Evolutionary conservation across 2,113 vertebrate genomes (phyloP), one percentile per base, ranked within the genome.

Genomic region (Cebidichthys violaceus): DNA sequence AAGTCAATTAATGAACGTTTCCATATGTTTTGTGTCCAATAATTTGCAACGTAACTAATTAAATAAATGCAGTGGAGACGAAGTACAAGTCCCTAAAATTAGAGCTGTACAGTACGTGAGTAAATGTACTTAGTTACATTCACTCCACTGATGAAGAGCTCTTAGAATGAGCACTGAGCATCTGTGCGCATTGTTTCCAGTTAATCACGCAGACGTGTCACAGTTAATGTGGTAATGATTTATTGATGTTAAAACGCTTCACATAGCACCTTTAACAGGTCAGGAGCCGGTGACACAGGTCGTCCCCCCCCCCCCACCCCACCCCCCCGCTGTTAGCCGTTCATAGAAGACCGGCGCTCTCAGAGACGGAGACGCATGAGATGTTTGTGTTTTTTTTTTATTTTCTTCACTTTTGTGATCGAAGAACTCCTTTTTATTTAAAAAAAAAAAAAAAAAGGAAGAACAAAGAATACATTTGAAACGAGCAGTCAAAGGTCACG

Each of bases 211-310:
- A 69, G 35, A 61, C 59, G 29, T 39, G 4, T 73, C 31, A 70
- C 15, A 11, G 2, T 66, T 77, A 4, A 75, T 64, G 85, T 84
- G 82, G 87, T 83, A 89, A 82, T 29, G 69, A 64, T 92, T 91
- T 90, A 89, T 88, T 90, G 69, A 88, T 67, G 80, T 77, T 83
- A 71, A 89, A 91, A 89, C 85, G 82, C 84, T 82, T 66, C 81
- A 73, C 45, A 82, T 39, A 87, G 78, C 90, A 88, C 85, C 81
- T 75, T 89, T 52, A 84, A 84, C 83, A 87, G 65, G 81, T 85
- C 81, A 79, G 75, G 77, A 68, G 55, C 73, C 82, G n/a, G 17
- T 2, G 47, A 52, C 75, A 84, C 54, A 83, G 14, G 55, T 52
- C 52, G 17, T 1, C 15, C 15, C 45, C 45, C 17, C 15, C 52